These are phyloP conservation scores for Proterorhinus semilunaris DNA, from an alignment of 2,113 vertebrate species.

Conservation along the genomic window DNA sequence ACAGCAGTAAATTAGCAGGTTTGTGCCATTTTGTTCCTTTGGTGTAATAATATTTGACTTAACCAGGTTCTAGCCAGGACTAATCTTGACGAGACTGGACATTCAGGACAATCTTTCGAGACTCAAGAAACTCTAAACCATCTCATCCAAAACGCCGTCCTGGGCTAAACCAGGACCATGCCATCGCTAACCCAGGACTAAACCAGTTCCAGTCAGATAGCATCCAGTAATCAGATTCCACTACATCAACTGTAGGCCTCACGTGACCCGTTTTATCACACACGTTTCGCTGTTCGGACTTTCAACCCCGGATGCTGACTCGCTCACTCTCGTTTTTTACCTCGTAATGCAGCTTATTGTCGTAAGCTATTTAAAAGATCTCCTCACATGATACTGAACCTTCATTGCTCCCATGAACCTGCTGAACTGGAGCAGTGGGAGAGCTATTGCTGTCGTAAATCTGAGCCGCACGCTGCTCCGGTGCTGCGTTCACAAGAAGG, in stretches of 20 bases:
- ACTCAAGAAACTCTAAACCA: too few relatives aligned
- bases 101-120: too few relatives aligned
- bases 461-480: background rate
- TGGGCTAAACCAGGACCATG: background rate
- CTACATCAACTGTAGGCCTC: constrained; percentile 7
- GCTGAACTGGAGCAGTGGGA: background rate
- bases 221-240: background rate
- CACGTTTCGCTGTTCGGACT: constrained; percentile 25
- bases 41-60: too few relatives aligned
- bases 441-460: background rate
- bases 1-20: constrained; percentile 95
- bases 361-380: constrained; percentile 41
- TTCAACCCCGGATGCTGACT: constrained; percentile 41
- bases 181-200: background rate
- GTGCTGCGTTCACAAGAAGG: background rate
- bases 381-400: constrained; percentile 23
- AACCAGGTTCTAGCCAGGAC: too few relatives aligned
- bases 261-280: constrained; percentile 38
- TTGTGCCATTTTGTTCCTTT: constrained; percentile 31
- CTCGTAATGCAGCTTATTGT: constrained; percentile 30
- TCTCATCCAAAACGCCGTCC: too few relatives aligned
- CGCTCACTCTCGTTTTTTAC: constrained; percentile 8
- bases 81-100: too few relatives aligned
- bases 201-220: background rate
- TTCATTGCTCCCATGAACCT: constrained; percentile 19